Conservation (phyloP, 92 coral and sea anemone genomes). For the Palythoa grandiflora region DNA sequence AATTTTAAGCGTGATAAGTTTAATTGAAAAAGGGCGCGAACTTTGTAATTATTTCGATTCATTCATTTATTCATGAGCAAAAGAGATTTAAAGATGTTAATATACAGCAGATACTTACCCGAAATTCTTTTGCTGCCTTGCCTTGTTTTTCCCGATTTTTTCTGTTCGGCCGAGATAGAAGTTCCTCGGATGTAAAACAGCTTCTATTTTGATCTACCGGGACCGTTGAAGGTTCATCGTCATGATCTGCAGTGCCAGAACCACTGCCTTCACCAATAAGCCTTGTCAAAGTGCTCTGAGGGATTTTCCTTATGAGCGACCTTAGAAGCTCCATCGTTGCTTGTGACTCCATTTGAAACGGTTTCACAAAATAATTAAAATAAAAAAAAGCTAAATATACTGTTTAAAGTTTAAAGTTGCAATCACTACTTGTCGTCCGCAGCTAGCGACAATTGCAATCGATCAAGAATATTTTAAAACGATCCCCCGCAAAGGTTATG, state of each 20-base stretch:
- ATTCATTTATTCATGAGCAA: not conserved
- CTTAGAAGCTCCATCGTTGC: not conserved
- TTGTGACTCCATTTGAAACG: conserved; percentile 4
- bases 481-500: not conserved
- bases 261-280: not conserved
- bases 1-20: not conserved
- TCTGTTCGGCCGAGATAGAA: not conserved
- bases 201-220: not conserved
- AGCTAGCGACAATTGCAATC: conserved; percentile 2
- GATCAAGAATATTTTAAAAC: not conserved
- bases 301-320: conserved; percentile 8
- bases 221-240: not conserved
- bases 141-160: not conserved
- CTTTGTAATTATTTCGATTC: not conserved
- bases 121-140: conserved; percentile 10
- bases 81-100: not conserved
- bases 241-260: conserved; percentile 6
- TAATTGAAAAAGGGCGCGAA: not conserved
- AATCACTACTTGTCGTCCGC: not conserved
- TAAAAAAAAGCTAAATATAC: not conserved
- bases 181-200: not conserved
- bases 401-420: not conserved
- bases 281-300: not conserved
- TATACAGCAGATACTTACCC: conserved; percentile 11
- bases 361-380: too few species aligned